phyloP scores from a whole-genome alignment of 2,888 invertebrate species.

The Volucella zonaria region DNA sequence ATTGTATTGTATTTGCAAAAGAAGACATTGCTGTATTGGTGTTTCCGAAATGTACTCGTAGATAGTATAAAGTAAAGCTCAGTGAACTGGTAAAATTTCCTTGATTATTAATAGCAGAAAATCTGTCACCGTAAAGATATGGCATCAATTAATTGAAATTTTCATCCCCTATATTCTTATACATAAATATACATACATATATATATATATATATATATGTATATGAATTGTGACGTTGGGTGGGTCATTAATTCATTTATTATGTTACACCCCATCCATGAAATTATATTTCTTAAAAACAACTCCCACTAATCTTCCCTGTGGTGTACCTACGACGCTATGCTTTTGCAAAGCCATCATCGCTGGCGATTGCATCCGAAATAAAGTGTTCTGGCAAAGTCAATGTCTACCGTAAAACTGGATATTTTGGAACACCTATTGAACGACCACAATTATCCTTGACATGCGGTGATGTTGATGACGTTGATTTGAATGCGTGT shows the following conservation, averaged over 20 bases:
- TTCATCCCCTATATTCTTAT: conserved; percentile 67
- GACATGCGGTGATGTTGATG: conserved; percentile 73
- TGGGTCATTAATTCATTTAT: conserved; percentile 74
- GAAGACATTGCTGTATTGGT: conserved; percentile 21
- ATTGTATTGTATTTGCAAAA: neutral
- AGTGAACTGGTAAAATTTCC: conserved; percentile 67
- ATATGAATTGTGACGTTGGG: conserved; percentile 67
- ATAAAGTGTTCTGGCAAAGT: conserved; percentile 67
- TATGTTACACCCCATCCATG: conserved; percentile 63
- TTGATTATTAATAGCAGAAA: conserved; percentile 75
- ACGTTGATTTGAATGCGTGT: conserved; percentile 72
- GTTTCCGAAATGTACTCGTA: conserved; percentile 11
- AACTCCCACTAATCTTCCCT: conserved; percentile 69
- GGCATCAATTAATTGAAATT: conserved; percentile 77
- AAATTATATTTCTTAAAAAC: conserved; percentile 65
- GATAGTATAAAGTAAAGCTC: conserved; percentile 61
- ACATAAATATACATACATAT: too few species aligned
- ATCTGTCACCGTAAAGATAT: conserved; percentile 76
- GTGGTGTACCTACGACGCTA: conserved; percentile 19
- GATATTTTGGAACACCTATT: conserved; percentile 74
- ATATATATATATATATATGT: neutral
- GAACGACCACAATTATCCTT: conserved; percentile 74
- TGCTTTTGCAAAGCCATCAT: conserved; percentile 32
- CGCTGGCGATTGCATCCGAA: conserved; percentile 71
- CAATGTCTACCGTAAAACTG: conserved; percentile 68